Conservation (phyloP, 2,888 invertebrate species). For the Parnassius smintheus region DNA sequence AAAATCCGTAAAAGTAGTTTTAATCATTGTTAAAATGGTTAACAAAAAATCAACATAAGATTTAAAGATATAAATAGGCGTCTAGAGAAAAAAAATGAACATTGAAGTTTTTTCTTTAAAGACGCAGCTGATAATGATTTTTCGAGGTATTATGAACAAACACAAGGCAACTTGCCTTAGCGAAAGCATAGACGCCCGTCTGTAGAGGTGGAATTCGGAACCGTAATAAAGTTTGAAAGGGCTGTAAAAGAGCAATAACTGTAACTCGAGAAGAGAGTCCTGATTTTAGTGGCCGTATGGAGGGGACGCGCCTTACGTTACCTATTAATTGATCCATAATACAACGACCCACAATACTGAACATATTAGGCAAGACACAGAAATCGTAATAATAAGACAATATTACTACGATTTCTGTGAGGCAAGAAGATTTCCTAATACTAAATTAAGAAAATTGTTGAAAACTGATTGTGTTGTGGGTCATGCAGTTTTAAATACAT, state of each 20-base stretch:
- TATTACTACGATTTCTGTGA: too few species aligned
- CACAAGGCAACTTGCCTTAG: slow-evolving; percentile 46
- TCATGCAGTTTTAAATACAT: too few species aligned
- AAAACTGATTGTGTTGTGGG: too few species aligned
- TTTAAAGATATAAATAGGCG: too few species aligned
- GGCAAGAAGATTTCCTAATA: too few species aligned
- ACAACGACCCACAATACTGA: slow-evolving; percentile 31
- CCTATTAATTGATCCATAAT: slow-evolving; percentile 74
- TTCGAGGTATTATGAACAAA: slow-evolving; percentile 43
- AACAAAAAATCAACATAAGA: too few species aligned
- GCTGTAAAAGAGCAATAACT: slow-evolving; percentile 80
- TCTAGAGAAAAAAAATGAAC: too few species aligned
- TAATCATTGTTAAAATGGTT: too few species aligned
- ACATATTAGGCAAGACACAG: too few species aligned
- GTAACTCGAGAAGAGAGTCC: slow-evolving; percentile 70
- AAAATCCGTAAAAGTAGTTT: too few species aligned
- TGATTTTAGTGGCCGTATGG: slow-evolving; percentile 71
- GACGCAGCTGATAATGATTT: background rate
- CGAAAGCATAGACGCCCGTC: slow-evolving; percentile 30
- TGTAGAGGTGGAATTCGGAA: slow-evolving; percentile 67
- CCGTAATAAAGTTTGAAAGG: slow-evolving; percentile 80
- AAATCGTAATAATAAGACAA: too few species aligned
- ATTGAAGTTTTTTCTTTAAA: background rate
- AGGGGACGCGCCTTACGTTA: slow-evolving; percentile 59
- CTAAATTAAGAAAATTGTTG: too few species aligned